These are phyloP conservation scores for Halcyon malimbica DNA, from an alignment of 2,113 vertebrate species.

Conservation along the genomic window DNA sequence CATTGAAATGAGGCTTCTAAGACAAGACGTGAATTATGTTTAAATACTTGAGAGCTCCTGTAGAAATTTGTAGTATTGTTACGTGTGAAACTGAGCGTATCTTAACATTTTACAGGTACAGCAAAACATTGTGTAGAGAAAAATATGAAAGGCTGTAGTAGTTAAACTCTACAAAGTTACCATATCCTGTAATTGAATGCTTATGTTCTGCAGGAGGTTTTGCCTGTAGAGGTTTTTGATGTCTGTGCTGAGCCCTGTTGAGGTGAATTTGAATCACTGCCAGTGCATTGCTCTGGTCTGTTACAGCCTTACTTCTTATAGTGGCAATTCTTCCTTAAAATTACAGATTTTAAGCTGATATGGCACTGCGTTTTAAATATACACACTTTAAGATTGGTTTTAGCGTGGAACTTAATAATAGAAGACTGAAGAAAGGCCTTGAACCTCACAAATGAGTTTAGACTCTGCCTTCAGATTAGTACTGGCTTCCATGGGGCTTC, in stretches of 20 bases:
- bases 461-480: not conserved
- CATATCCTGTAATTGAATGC: not conserved
- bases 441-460: fast-evolving
- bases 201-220: not conserved
- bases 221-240: not conserved
- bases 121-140: not conserved
- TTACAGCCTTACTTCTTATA: not conserved
- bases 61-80: not conserved
- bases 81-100: not conserved
- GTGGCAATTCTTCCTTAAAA: not conserved
- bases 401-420: not conserved
- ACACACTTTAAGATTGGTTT: not conserved
- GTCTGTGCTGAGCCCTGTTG: not conserved
- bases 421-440: not conserved
- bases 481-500: not conserved
- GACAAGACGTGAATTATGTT: not conserved
- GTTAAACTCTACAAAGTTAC: not conserved
- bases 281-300: not conserved
- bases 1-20: not conserved
- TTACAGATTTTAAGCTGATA: not conserved
- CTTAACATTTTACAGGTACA: not conserved
- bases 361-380: not conserved
- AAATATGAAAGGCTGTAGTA: not conserved
- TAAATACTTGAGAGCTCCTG: not conserved
- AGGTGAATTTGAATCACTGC: not conserved